Evolutionary conservation across 1,140 invertebrate species (phyloP).

Genomic region (Apocrypta bakeri): DNA sequence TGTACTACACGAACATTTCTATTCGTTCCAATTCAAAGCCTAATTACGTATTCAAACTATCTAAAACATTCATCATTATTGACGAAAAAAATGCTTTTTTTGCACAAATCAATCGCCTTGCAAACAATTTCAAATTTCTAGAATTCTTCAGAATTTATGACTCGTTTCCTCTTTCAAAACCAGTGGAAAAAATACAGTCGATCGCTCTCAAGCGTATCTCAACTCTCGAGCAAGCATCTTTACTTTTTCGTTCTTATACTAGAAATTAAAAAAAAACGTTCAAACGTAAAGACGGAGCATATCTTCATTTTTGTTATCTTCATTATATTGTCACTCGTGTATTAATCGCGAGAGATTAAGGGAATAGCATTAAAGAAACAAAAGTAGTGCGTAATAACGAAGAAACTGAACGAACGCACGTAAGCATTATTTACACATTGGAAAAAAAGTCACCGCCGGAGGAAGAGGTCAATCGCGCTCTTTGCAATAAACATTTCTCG

Average conservation of each 20-base stretch:
- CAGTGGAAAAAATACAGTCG: neutral
- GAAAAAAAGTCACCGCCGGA: neutral
- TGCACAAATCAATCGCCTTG: no score
- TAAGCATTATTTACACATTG: neutral
- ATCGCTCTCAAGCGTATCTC: no score
- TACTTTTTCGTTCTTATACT: no score
- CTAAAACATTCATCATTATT: neutral
- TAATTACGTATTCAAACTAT: neutral
- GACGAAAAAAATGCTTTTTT: no score
- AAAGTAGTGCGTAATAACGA: neutral
- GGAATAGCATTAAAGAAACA: slow-evolving; percentile 22
- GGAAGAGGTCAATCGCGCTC: neutral
- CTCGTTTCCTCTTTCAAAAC: neutral
- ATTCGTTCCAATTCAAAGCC: neutral
- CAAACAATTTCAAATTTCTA: neutral
- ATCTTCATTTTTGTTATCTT: no score
- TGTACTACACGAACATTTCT: no score
- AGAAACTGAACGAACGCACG: neutral
- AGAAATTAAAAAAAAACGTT: no score
- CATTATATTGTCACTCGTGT: no score
- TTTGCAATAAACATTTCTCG: neutral
- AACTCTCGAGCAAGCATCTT: no score
- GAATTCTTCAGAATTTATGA: neutral
- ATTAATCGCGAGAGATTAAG: slow-evolving; percentile 29
- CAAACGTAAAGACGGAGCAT: no score